phyloP scores from a whole-genome alignment of 2,888 invertebrate genomes.

The Saturnia japonica region DNA sequence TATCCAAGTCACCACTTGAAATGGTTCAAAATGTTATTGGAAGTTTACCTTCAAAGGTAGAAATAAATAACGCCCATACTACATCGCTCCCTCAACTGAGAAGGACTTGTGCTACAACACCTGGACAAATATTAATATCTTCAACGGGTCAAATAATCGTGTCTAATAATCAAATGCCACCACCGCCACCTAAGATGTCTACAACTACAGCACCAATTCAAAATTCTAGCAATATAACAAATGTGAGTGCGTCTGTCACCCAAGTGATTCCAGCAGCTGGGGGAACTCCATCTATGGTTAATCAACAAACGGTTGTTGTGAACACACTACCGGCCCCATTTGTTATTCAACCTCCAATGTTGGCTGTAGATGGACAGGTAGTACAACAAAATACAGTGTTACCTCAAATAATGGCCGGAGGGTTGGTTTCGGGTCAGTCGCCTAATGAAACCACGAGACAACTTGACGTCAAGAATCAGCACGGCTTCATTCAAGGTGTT shows the following conservation, averaged over 20 bases:
- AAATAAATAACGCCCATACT: conserved; percentile 69
- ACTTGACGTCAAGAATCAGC: conserved; percentile 78
- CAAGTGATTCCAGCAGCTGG: conserved; percentile 85
- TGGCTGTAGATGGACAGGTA: conserved; percentile 88
- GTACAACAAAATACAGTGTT: conserved; percentile 86
- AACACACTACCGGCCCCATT: conserved; percentile 90
- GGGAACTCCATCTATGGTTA: conserved; percentile 85
- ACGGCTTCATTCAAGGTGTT: conserved; percentile 65
- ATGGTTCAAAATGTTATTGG: conserved; percentile 90
- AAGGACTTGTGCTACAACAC: conserved; percentile 57
- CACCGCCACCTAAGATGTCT: conserved; percentile 82
- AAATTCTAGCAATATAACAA: conserved; percentile 84
- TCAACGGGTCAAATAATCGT: conserved; percentile 89
- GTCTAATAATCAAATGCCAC: conserved; percentile 85
- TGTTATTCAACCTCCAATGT: conserved; percentile 89
- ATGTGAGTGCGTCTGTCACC: conserved; percentile 84
- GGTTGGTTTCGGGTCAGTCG: conserved; percentile 82
- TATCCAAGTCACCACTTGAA: conserved; percentile 85
- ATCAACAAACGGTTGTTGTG: conserved; percentile 89
- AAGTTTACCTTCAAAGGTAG: conserved; percentile 80
- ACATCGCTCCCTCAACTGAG: conserved; percentile 53
- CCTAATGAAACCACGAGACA: conserved; percentile 76
- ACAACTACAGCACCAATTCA: conserved; percentile 84
- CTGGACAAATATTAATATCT: conserved; percentile 88
- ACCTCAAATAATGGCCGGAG: conserved; percentile 86